Conservation (phyloP, 2,797 vertebrate species). For the Centropyge bicolor region DNA sequence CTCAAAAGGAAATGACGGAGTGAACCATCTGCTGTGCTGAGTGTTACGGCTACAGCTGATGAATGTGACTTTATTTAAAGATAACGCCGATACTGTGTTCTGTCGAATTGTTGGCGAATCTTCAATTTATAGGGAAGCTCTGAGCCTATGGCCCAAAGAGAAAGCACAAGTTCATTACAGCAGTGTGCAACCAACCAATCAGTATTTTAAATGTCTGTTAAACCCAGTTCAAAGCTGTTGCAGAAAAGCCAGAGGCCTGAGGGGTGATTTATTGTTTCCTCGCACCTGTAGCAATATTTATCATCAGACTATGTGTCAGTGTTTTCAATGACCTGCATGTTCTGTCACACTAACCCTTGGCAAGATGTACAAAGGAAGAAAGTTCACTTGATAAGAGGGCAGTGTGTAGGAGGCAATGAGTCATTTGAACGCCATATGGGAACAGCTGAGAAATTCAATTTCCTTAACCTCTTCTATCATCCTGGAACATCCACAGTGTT, state of each 20-base stretch:
- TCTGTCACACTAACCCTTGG: neutral
- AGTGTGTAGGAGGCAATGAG: neutral
- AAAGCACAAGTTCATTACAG: constrained; percentile 1
- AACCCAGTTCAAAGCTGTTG: constrained; percentile 28
- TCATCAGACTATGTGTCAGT: neutral
- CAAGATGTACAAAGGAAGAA: constrained; percentile 15
- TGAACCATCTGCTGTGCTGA: constrained; percentile 35
- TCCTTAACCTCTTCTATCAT: neutral
- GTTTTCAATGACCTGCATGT: neutral
- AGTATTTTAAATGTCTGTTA: constrained; percentile 4
- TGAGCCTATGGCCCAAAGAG: constrained; percentile 1
- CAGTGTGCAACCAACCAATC: neutral
- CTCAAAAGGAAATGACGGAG: constrained; percentile 12
- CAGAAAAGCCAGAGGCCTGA: constrained; percentile 1
- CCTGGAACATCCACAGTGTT: neutral
- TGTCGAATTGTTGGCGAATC: neutral
- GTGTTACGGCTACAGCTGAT: constrained; percentile 39
- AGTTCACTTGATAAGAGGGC: constrained; percentile 30
- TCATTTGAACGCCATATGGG: neutral
- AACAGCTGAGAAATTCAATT: neutral
- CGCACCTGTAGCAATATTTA: constrained; percentile 10
- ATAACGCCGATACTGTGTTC: constrained; percentile 11
- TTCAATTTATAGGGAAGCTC: constrained; percentile 3
- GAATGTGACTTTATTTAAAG: constrained; percentile 24
- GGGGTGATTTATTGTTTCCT: constrained; percentile 6